Conservation (phyloP, 2,888 invertebrate genomes). For the Polyploca ridens region DNA sequence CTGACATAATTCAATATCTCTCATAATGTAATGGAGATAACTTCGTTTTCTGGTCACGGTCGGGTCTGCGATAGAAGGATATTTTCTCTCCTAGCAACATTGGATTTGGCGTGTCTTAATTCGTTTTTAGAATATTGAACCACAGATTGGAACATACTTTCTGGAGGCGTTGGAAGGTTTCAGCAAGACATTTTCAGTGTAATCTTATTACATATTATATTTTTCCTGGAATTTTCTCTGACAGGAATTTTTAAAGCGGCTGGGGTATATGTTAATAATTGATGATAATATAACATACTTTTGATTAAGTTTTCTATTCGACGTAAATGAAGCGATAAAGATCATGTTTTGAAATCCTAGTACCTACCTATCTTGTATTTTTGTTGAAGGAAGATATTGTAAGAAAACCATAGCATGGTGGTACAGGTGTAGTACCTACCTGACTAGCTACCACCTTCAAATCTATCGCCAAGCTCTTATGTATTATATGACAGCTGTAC, state of each 20-base stretch:
- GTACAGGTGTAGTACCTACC: too few species aligned
- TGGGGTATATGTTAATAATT: background rate
- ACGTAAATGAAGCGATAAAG: too few species aligned
- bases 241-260: background rate
- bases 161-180: constrained; percentile 1
- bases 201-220: background rate
- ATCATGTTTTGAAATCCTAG: too few species aligned
- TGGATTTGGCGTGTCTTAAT: constrained; percentile 25
- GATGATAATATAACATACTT: too few species aligned
- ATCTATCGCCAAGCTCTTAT: too few species aligned
- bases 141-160: constrained; percentile 11
- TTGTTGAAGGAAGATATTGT: too few species aligned
- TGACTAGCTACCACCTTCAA: too few species aligned
- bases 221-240: background rate
- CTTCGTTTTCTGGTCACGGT: constrained; percentile 47
- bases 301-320: too few species aligned
- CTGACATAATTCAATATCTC: constrained; percentile 70
- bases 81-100: constrained; percentile 16
- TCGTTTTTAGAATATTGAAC: constrained; percentile 14
- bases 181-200: too few species aligned
- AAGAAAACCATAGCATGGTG: too few species aligned
- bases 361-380: too few species aligned
- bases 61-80: constrained; percentile 16
- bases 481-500: too few species aligned
- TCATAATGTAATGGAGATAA: constrained; percentile 60